phyloP scores from a whole-genome alignment of 1,140 invertebrate genomes.

The Platorchestia sp. region DNA sequence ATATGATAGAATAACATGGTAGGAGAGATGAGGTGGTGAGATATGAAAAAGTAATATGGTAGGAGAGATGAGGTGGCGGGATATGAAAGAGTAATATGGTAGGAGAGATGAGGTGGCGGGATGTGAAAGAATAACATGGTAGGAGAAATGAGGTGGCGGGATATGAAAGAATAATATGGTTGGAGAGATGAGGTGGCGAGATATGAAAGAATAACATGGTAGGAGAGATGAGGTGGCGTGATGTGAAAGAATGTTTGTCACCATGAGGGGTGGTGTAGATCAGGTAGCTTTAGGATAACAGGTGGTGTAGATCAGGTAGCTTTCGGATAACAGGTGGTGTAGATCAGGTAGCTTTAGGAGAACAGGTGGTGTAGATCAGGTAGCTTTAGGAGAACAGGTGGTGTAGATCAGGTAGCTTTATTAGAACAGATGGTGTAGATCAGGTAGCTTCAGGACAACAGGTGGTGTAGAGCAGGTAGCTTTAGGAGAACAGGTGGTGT shows the following conservation, averaged over 20 bases:
- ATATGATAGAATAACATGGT: neutral
- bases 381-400: neutral
- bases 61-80: too few relatives aligned
- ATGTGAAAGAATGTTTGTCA: neutral
- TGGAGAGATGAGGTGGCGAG: too few relatives aligned
- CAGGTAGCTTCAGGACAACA: neutral
- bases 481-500: neutral
- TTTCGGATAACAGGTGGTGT: neutral
- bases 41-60: neutral
- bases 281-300: neutral
- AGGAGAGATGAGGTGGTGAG: too few relatives aligned
- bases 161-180: neutral
- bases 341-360: neutral
- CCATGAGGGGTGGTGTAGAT: neutral
- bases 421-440: neutral
- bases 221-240: neutral
- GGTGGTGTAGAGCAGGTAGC: neutral
- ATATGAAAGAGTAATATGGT: neutral
- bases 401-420: neutral
- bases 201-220: neutral
- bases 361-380: neutral
- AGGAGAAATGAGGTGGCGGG: too few relatives aligned
- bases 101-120: too few relatives aligned
- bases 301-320: neutral
- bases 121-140: neutral